phyloP scores from a whole-genome alignment of 2,113 vertebrate species.

The Rostratula benghalensis region DNA sequence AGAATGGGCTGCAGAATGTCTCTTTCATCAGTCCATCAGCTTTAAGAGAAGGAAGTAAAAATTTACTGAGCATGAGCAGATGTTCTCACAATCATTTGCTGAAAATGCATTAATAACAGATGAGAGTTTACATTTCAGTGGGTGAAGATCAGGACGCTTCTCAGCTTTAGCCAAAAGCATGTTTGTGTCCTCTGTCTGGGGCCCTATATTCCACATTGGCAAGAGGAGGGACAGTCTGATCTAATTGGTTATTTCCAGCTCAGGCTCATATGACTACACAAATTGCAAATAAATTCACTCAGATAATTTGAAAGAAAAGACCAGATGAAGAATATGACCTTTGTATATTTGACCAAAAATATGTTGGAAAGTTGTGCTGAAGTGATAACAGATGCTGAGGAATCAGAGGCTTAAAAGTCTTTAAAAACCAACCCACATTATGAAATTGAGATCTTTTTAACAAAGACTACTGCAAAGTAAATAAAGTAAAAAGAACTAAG shows the following conservation, averaged over 20 bases:
- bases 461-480: neutral
- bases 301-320: conserved; percentile 8
- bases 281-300: conserved; percentile 14
- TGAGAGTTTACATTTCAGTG: conserved; percentile 50
- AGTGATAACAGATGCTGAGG: conserved; percentile 22
- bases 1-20: neutral
- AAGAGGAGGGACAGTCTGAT: neutral
- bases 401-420: neutral
- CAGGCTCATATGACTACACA: neutral
- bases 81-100: conserved; percentile 40
- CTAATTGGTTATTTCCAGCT: conserved; percentile 38
- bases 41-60: conserved; percentile 43
- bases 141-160: conserved; percentile 1
- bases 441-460: neutral
- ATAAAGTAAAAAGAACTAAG: neutral
- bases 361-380: neutral
- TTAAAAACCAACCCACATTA: neutral
- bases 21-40: conserved; percentile 2
- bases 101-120: conserved; percentile 49
- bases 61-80: conserved; percentile 38
- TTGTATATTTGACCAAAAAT: neutral
- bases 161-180: conserved; percentile 32
- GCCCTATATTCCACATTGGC: neutral
- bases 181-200: neutral
- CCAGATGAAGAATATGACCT: conserved; percentile 2